Base-by-base conservation (phyloP, 2,113 vertebrate genomes). In the Noctilio leporinus region DNA sequence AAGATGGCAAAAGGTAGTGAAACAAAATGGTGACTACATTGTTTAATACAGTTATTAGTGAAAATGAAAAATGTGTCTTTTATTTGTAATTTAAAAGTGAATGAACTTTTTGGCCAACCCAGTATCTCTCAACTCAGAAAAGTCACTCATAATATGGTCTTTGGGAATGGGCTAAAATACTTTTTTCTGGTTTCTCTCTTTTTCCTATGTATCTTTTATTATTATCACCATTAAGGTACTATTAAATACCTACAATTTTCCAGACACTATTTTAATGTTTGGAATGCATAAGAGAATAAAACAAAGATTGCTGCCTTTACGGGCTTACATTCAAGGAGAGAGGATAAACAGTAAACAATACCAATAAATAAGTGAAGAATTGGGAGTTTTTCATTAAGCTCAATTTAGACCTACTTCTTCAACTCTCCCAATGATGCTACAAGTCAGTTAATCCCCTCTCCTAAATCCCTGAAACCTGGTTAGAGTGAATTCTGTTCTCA, bases 361-460 rank as follows among this genome's bases (percentile, higher is more conserved):
- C 38, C 33, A 78, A 43, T 65, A 88, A 93, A 33, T 70, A 91
- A 64, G 30, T 19, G 57, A 69, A 94, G 38, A 93, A 87, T 4
- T 62, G 55, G 33, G 20, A 20, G 16, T 40, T 91, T 85, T 91
- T 85, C 35, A 80, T 64, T 73, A 69, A 80, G 40, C 28, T 96
- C 69, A 91, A 45, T 15, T 51, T 28, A 53, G 10, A 72, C 72
- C 75, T 95, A 87, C 65, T 94, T 81, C 35, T 96, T 93, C 67
- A 76, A 59, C 28, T 10, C 16, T 81, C 40, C 51, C 35, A 92
- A 85, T 75, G 47, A 92, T 81, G 86, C 85, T 94, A 38, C 19
- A 1, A 89, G 83, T 89, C 94, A 93, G 35, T 73, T 76, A 80
- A 92, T 76, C 94, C 70, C 38, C 35, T 86, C 20, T 83, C 33